Base-by-base conservation (phyloP, 2,888 invertebrate species). In the Peribatodes rhomboidaria region DNA sequence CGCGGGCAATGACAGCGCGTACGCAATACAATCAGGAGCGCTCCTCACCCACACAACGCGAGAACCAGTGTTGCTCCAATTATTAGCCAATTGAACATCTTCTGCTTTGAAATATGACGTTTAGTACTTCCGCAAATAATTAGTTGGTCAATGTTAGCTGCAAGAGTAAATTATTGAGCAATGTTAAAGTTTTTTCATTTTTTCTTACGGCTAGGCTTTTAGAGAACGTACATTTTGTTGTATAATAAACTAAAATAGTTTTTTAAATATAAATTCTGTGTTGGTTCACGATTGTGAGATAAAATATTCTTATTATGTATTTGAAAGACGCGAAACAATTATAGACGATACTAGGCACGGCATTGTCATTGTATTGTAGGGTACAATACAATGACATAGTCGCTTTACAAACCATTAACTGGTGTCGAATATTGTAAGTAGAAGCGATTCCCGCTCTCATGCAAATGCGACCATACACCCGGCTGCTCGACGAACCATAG, bases 1-100 rank as follows among this genome's bases (percentile, higher is more conserved):
- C 75, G 81, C 74, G 87, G 85, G 86, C 86, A 88, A 89, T 88
- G 87, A 87, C 88, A 87, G 86, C 80, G 86, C 83, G 84, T 78
- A 81, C 85, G 86, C 87, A 87, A 83, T 83, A 72, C 82, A 81
- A 87, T 88, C 83, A 83, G 76, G 76, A 79, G 71, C 78, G 80
- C 82, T 78, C 52, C 50, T 31, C 54, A 53, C 59, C 22, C 78
- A 79, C 80, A 78, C 73, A 76, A 68, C 58, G 18, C 60, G 66
- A 57, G 67, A 69, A 67, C 65, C 59, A 65, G 50, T 61, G 56
- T 44, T 60, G 53, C 42, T 50, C 61, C 56, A 59, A 65, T 65
- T 64, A 55, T 47, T 39, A 44, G 46, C 14, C 65, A 60, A 65
- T 60, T 60, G 60, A 37, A 31, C 42, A 41, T 49, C 49, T 65